phyloP scores from a whole-genome alignment of 23 tunicate genomes.

The Clavelina lepadiformis region DNA sequence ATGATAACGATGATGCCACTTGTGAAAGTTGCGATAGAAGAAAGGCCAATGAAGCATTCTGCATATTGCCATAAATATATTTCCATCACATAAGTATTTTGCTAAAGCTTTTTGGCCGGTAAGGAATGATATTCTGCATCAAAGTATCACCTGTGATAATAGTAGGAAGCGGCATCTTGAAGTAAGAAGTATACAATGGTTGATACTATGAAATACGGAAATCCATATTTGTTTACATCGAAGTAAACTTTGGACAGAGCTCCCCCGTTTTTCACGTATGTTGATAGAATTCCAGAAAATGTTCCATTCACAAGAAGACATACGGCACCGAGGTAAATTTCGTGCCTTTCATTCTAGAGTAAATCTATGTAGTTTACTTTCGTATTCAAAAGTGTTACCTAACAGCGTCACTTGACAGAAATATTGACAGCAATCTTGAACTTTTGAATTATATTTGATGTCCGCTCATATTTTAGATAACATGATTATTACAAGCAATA shows the following conservation, averaged over 20 bases:
- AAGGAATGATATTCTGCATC: too few species aligned
- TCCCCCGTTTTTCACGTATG: constrained; percentile 54
- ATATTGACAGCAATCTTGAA: too few species aligned
- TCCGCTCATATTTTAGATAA: too few species aligned
- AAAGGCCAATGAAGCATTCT: constrained; percentile 77
- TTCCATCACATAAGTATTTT: too few species aligned
- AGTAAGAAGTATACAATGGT: constrained; percentile 34
- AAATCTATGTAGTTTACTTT: too few species aligned
- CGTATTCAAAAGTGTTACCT: too few species aligned
- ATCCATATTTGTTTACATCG: constrained; percentile 56
- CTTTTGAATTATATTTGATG: too few species aligned
- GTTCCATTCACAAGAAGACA: constrained; percentile 35
- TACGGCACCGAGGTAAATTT: constrained; percentile 49
- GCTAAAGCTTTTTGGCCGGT: too few species aligned
- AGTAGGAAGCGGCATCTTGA: constrained; percentile 75
- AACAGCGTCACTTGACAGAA: too few species aligned
- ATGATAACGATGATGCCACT: constrained; percentile 83
- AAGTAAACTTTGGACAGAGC: constrained; percentile 25
- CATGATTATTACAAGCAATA: too few species aligned
- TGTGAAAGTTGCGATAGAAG: constrained; percentile 80
- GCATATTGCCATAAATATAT: too few species aligned
- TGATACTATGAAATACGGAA: constrained; percentile 51
- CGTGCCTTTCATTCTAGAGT: constrained; percentile 59
- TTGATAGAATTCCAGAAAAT: constrained; percentile 44
- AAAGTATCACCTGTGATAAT: constrained; percentile 78